Conservation (phyloP, 1,140 invertebrate species). For the Zaprionus vittiger region DNA sequence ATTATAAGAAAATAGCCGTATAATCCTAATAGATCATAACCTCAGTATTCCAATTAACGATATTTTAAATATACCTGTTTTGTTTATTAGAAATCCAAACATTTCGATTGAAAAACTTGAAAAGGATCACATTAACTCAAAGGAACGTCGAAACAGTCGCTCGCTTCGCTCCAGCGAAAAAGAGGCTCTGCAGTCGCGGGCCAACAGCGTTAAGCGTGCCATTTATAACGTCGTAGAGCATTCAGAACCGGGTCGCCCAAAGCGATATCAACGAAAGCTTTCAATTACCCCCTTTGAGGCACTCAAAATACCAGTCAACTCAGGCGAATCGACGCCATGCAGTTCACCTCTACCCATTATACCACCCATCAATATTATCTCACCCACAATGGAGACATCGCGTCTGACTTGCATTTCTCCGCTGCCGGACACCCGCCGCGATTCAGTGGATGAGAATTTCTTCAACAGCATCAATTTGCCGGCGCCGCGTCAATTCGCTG, state of each 20-base stretch:
- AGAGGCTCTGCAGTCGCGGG: slow-evolving; percentile 87
- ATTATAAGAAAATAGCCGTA: not conserved
- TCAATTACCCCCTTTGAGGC: slow-evolving; percentile 79
- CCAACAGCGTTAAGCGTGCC: slow-evolving; percentile 94
- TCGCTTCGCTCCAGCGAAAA: slow-evolving; percentile 80
- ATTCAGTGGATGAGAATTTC: slow-evolving; percentile 87
- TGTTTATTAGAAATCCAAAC: slow-evolving; percentile 64
- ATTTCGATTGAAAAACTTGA: slow-evolving; percentile 82
- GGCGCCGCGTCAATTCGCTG: slow-evolving; percentile 91
- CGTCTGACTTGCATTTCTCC: slow-evolving; percentile 88
- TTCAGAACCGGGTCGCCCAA: slow-evolving; percentile 88
- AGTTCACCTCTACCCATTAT: slow-evolving; percentile 87
- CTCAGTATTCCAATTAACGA: not conserved
- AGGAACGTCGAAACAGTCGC: slow-evolving; percentile 79
- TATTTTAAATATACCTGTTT: not conserved
- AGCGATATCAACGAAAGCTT: slow-evolving; percentile 83
- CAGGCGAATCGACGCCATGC: slow-evolving; percentile 86
- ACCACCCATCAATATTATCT: slow-evolving; percentile 83
- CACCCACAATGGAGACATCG: slow-evolving; percentile 82
- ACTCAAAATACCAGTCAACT: slow-evolving; percentile 77
- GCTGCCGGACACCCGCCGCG: slow-evolving; percentile 88
- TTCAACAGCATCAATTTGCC: slow-evolving; percentile 85
- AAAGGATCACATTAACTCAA: slow-evolving; percentile 80
- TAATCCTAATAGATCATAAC: not conserved
- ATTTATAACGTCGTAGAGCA: slow-evolving; percentile 93